Evolutionary conservation across 2,888 invertebrate species (phyloP).

Genomic region (Cecidostiba fungosa): DNA sequence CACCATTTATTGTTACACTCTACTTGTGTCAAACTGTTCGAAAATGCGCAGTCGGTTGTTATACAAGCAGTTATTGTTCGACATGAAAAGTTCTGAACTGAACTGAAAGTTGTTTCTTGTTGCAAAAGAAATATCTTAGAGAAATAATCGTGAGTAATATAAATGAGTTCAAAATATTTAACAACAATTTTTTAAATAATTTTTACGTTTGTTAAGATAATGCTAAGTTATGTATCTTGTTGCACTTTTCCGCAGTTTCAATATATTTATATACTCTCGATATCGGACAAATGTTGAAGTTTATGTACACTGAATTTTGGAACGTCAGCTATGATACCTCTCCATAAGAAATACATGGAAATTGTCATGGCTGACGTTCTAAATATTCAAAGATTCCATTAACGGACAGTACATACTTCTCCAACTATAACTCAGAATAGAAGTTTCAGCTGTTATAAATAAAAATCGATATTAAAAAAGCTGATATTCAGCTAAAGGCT

Average conservation of each 20-base stretch:
- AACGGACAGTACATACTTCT: neutral
- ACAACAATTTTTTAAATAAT: neutral
- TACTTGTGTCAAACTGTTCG: too few species aligned
- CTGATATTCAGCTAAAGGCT: neutral
- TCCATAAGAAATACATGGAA: too few species aligned
- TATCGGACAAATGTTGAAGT: neutral
- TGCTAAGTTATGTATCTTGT: neutral
- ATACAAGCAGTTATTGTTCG: neutral
- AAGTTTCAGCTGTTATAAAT: too few species aligned
- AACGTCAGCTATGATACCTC: too few species aligned
- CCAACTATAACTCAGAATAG: neutral
- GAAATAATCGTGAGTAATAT: neutral
- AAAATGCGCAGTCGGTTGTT: too few species aligned
- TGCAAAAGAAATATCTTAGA: neutral
- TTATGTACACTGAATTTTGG: too few species aligned
- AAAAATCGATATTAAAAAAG: neutral
- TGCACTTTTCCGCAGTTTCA: neutral
- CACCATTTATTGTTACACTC: too few species aligned
- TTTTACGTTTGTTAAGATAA: too few species aligned
- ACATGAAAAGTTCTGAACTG: neutral
- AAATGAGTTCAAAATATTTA: neutral
- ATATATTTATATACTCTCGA: too few species aligned
- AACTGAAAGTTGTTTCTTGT: neutral
- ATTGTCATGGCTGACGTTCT: too few species aligned
- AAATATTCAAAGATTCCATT: too few species aligned